Conservation (phyloP, 1,140 invertebrate genomes). For the Armadillidium nasatum region DNA sequence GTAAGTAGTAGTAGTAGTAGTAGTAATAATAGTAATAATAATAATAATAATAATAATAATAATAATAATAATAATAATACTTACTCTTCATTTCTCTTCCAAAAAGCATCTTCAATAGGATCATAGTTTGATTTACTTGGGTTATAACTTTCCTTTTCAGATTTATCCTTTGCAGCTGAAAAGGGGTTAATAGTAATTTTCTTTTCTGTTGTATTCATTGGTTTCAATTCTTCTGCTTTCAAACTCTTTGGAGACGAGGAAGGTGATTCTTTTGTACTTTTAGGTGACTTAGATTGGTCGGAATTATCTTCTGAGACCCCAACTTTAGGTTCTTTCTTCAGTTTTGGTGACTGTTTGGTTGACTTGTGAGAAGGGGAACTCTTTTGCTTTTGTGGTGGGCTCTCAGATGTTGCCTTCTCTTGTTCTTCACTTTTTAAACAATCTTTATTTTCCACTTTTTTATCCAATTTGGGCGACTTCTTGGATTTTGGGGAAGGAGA, state of each 20-base stretch:
- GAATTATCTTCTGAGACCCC: conserved; percentile 16
- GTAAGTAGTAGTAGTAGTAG: not conserved
- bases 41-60: conserved; percentile 23
- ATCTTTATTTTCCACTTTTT: too few species aligned
- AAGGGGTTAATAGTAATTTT: conserved; percentile 28
- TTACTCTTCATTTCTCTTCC: conserved; percentile 70
- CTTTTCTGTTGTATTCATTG: not conserved
- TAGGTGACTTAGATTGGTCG: not conserved
- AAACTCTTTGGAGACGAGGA: not conserved
- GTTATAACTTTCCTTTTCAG: conserved; percentile 59
- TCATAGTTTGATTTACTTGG: conserved; percentile 74
- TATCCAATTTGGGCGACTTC: too few species aligned
- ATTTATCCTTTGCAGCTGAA: conserved; percentile 16
- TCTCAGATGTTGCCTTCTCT: too few species aligned
- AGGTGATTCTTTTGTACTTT: not conserved
- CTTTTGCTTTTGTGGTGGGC: too few species aligned
- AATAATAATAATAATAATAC: conserved; percentile 30
- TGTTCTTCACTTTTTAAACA: too few species aligned
- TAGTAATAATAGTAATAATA: not conserved
- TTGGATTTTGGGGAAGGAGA: too few species aligned
- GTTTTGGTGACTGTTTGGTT: too few species aligned
- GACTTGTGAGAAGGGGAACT: too few species aligned
- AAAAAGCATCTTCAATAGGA: conserved; percentile 83
- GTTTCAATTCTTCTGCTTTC: conserved; percentile 17
- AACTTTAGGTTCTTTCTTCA: not conserved